These are phyloP conservation scores for Stomorhina lunata DNA, from an alignment of 2,888 invertebrate genomes.

Conservation along the genomic window DNA sequence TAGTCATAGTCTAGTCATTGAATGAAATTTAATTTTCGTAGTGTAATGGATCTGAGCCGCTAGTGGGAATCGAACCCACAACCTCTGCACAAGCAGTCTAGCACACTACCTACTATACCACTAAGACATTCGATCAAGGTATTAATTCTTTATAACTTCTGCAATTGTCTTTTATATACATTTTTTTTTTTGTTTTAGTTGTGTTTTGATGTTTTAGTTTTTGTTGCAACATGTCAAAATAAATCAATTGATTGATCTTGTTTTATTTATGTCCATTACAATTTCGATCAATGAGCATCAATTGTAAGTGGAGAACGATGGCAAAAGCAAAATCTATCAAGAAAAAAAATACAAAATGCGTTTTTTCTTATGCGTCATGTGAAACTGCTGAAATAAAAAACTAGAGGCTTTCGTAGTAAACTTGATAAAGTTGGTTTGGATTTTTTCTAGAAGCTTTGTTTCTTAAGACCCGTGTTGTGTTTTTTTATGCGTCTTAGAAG, in stretches of 20 bases:
- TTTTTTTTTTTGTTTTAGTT: conserved; percentile 28
- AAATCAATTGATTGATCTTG: conserved; percentile 80
- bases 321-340: conserved; percentile 27
- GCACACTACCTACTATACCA: neutral
- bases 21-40: too few relatives aligned
- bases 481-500: conserved; percentile 39
- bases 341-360: conserved; percentile 37
- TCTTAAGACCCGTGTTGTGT: conserved; percentile 33
- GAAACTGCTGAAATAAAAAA: conserved; percentile 11
- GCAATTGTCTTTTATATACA: neutral
- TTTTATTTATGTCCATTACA: conserved; percentile 81
- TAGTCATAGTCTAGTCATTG: too few relatives aligned
- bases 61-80: too few relatives aligned
- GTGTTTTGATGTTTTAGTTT: conserved; percentile 59
- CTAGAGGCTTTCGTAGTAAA: conserved; percentile 39
- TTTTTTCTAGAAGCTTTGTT: conserved; percentile 8
- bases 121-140: neutral
- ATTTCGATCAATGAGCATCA: conserved; percentile 79
- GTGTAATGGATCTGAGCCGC: too few relatives aligned
- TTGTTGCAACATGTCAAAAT: conserved; percentile 78
- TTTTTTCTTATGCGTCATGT: conserved; percentile 64
- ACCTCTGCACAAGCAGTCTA: too few relatives aligned
- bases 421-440: conserved; percentile 30
- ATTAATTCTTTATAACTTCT: neutral
- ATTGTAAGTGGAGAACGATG: conserved; percentile 69